Evolutionary conservation across 2,888 invertebrate genomes (phyloP), one percentile per base, ranked within the genome.

Genomic region (Parnassius smintheus): DNA sequence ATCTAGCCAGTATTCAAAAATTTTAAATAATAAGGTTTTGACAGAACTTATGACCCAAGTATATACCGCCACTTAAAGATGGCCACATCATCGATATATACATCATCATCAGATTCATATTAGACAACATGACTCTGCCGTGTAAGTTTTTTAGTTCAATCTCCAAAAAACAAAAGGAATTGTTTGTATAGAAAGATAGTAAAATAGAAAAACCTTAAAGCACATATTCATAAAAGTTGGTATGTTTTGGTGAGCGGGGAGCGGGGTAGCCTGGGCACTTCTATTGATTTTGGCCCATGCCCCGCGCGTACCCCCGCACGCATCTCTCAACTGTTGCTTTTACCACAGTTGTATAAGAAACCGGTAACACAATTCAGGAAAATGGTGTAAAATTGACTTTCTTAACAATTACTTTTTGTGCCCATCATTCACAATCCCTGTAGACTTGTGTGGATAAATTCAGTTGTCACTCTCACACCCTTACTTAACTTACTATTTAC

Each of bases 291-390:
- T 88, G 77, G 80, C 80, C 73, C 75, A 74, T 61, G 72, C 66
- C 73, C 75, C 77, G 77, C 75, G 78, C 70, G 76, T 65, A 53
- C 59, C 79, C 77, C 78, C 78, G 72, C 78, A 85, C 88, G 83
- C 85, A 83, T 82, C 86, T 86, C 86, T 75, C 85, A 91, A 90
- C 91, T 91, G 91, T 91, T 91, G 91, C 90, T 90, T 80, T 78
- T 75, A 68, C 72, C 77, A 70, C 73, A 72, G 75, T 66, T 60
- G 66, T 51, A 59, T 49, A 62, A 58, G 61, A 56, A 65, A 58
- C 59, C 62, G 53, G 42, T 62, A 49, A 53, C 35, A 41, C 18
- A 51, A 50, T 25, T 52, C 12, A 9, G 18, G 56, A 44, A 49
- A 44, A 44, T 54, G 12, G 35, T 13, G 18, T 45, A 11, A 59